Evolutionary conservation across 2,797 vertebrate genomes (phyloP).

Genomic region (Bryconaethiops microstoma): DNA sequence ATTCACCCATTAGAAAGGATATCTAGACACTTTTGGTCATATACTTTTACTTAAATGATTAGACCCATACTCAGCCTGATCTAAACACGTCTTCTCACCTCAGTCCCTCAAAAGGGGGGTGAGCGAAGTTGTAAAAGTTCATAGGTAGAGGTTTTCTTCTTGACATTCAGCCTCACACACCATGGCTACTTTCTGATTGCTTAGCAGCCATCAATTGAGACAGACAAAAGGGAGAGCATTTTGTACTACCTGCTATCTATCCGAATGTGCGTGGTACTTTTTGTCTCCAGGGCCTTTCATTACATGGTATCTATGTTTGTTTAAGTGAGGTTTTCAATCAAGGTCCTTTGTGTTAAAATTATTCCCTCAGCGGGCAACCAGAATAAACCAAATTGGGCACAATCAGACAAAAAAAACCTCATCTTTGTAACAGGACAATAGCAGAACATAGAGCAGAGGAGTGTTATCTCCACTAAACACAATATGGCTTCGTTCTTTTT

Average conservation of each 20-base stretch:
- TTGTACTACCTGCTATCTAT: slow-evolving; percentile 53
- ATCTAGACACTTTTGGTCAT: too few relatives aligned
- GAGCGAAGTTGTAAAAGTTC: slow-evolving; percentile 18
- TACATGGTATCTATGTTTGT: slow-evolving; percentile 63
- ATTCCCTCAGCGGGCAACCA: slow-evolving; percentile 42
- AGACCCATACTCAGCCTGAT: too few relatives aligned
- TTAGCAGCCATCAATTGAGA: slow-evolving; percentile 61
- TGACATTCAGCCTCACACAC: slow-evolving; percentile 24
- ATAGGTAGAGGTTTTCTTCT: slow-evolving; percentile 20
- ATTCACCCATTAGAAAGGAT: too few relatives aligned
- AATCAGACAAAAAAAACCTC: slow-evolving; percentile 49
- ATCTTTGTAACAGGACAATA: slow-evolving; percentile 44
- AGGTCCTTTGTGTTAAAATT: slow-evolving; percentile 65
- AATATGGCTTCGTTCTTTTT: neutral
- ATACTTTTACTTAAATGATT: too few relatives aligned
- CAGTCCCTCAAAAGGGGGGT: too few relatives aligned
- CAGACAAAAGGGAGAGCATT: slow-evolving; percentile 61
- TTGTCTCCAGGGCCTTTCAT: slow-evolving; percentile 65
- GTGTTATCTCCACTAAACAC: slow-evolving; percentile 14
- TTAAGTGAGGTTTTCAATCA: slow-evolving; percentile 66
- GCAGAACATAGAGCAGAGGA: slow-evolving; percentile 6
- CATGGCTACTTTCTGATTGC: slow-evolving; percentile 44
- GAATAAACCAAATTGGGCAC: slow-evolving; percentile 45
- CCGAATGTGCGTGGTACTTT: slow-evolving; percentile 58
- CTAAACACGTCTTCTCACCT: too few relatives aligned